Conservation (phyloP, 2,113 vertebrate species). For the Lepus timidus region DNA sequence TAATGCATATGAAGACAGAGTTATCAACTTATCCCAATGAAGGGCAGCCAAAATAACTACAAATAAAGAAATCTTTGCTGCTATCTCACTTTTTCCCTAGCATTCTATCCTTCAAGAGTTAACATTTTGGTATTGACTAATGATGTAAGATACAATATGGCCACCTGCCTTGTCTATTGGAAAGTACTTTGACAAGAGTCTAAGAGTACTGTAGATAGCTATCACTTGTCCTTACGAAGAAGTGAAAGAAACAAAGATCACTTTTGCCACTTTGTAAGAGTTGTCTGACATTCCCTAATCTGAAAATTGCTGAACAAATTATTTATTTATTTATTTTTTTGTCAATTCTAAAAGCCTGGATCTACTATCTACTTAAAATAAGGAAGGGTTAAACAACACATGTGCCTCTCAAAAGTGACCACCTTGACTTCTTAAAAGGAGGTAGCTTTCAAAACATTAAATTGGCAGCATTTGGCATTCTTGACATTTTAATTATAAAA, state of each 20-base stretch:
- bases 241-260: background rate
- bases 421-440: constrained; percentile 64
- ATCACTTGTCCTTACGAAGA: background rate
- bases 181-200: background rate
- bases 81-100: background rate
- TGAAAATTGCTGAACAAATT: constrained; percentile 46
- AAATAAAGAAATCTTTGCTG: background rate
- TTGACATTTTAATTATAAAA: constrained; percentile 63
- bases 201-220: background rate
- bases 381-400: constrained; percentile 33
- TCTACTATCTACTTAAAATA: constrained; percentile 21
- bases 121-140: background rate
- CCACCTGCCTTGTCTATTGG: background rate
- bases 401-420: constrained; percentile 41
- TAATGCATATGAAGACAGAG: constrained; percentile 25
- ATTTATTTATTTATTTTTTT: background rate
- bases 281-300: background rate
- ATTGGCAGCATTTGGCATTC: constrained; percentile 75
- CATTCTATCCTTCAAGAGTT: background rate
- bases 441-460: constrained; percentile 72
- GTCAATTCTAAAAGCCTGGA: constrained; percentile 41
- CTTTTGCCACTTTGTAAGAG: background rate
- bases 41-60: background rate
- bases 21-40: background rate
- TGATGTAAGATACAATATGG: background rate